phyloP scores from a whole-genome alignment of 1,140 invertebrate species.

The Myzus persicae region DNA sequence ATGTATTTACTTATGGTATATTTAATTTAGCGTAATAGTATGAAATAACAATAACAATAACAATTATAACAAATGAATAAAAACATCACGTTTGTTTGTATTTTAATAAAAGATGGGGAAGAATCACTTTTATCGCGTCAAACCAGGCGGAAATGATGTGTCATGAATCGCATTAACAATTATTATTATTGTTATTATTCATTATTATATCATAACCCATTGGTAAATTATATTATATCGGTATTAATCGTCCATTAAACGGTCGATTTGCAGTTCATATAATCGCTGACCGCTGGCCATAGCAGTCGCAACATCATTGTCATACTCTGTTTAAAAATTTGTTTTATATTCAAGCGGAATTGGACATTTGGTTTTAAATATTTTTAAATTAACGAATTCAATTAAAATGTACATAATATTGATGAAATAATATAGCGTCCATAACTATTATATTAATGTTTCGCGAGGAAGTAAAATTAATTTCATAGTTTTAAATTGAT shows the following conservation, averaged over 20 bases:
- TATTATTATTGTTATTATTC: background rate
- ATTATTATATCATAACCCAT: background rate
- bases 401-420: background rate
- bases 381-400: background rate
- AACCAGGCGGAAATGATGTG: background rate
- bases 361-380: background rate
- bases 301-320: background rate
- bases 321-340: background rate
- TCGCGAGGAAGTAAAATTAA: background rate
- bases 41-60: background rate
- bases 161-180: constrained; percentile 4
- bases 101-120: background rate
- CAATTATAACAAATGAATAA: background rate
- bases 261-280: background rate
- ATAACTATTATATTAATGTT: background rate
- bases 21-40: background rate
- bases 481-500: background rate
- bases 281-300: background rate
- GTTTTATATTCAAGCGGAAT: background rate
- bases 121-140: background rate
- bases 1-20: background rate
- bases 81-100: background rate
- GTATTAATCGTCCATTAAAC: background rate
- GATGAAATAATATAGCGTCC: background rate
- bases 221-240: background rate